Conservation (phyloP, 2,797 vertebrate species). For the Cottoperca gobio region DNA sequence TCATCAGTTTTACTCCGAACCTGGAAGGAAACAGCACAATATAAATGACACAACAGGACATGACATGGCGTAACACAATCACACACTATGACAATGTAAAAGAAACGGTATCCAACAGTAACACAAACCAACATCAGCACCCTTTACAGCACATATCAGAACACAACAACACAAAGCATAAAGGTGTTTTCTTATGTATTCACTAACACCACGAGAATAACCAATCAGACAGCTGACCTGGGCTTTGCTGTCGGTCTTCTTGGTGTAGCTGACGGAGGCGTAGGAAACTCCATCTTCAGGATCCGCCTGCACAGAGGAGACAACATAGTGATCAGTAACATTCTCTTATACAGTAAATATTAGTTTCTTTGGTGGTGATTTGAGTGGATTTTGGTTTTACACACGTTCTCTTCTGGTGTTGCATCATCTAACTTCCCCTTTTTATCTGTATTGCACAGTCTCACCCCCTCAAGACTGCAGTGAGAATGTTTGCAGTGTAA, state of each 20-base stretch:
- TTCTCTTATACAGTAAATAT: background rate
- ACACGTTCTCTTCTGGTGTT: background rate
- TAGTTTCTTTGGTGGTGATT: background rate
- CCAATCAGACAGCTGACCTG: constrained; percentile 15
- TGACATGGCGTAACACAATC: background rate
- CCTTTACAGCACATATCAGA: background rate
- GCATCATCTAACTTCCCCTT: background rate
- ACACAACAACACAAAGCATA: background rate
- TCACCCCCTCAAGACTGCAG: background rate
- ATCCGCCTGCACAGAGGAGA: constrained; percentile 25
- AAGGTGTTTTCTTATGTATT: too few species aligned
- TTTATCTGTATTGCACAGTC: background rate
- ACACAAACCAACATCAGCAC: background rate
- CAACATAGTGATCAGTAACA: background rate
- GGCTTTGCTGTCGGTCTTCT: background rate
- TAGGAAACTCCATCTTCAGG: constrained; percentile 32
- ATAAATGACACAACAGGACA: background rate
- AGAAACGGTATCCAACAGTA: too few species aligned
- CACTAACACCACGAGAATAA: background rate
- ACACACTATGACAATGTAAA: too few species aligned
- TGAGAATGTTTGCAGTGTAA: too few species aligned
- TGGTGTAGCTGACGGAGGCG: constrained; percentile 28
- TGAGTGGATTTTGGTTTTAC: background rate
- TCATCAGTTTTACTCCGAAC: background rate
- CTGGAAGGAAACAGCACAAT: background rate